These are phyloP conservation scores for Choreutis nemorana DNA, from an alignment of 2,888 invertebrate species.

Conservation along the genomic window DNA sequence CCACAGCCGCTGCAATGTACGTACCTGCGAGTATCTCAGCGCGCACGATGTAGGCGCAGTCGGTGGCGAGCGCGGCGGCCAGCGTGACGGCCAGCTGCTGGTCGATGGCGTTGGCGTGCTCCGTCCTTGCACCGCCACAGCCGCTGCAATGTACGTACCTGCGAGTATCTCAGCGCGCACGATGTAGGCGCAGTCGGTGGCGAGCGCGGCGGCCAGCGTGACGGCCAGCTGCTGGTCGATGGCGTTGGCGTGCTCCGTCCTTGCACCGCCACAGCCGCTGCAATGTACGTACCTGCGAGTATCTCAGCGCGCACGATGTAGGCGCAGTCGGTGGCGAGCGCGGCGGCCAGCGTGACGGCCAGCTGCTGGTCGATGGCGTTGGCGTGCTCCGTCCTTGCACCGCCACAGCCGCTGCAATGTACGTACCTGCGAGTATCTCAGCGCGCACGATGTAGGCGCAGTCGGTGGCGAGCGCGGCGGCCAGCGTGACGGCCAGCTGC, in stretches of 20 bases:
- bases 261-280: constrained; percentile 75
- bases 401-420: not conserved
- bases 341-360: too few relatives aligned
- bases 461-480: too few relatives aligned
- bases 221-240: constrained; percentile 94
- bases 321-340: too few relatives aligned
- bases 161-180: constrained; percentile 89
- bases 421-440: not conserved
- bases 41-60: too few relatives aligned
- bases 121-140: too few relatives aligned
- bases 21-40: too few relatives aligned
- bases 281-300: constrained; percentile 93
- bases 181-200: constrained; percentile 85
- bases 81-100: too few relatives aligned
- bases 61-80: too few relatives aligned
- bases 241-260: constrained; percentile 92
- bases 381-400: not conserved
- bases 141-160: constrained; percentile 62
- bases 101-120: too few relatives aligned
- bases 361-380: not conserved
- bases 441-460: too few relatives aligned
- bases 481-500: too few relatives aligned
- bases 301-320: constrained; percentile 65
- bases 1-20: too few relatives aligned
- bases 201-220: constrained; percentile 79